phyloP scores from a whole-genome alignment of 2,113 vertebrate species.

The Elanoides forficatus region DNA sequence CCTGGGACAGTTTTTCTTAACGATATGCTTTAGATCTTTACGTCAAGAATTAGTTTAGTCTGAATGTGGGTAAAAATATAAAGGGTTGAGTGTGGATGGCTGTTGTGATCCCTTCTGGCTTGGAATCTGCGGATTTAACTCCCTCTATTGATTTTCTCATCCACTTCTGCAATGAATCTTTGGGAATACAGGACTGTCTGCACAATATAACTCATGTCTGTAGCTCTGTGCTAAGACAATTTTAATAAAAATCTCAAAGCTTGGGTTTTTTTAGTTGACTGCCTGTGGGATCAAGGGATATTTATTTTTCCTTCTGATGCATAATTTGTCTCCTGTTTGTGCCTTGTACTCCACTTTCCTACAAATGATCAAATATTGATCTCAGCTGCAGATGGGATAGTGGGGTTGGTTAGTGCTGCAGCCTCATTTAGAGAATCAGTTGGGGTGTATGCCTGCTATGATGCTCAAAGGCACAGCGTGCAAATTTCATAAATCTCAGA shows the following conservation, averaged over 20 bases:
- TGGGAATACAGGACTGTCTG: neutral
- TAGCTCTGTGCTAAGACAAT: neutral
- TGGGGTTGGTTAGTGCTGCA: neutral
- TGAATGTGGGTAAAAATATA: neutral
- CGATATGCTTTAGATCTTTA: neutral
- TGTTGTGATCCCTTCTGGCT: neutral
- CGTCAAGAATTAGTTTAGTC: neutral
- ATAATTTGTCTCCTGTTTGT: neutral
- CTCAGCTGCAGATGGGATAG: neutral
- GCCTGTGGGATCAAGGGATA: neutral
- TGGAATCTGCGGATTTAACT: neutral
- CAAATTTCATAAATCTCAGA: neutral
- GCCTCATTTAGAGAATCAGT: neutral
- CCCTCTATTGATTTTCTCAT: neutral
- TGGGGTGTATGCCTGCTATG: neutral
- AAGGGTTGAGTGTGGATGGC: neutral
- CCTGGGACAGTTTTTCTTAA: neutral
- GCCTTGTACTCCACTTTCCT: neutral
- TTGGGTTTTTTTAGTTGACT: neutral
- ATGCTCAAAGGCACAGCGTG: neutral
- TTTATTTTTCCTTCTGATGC: neutral
- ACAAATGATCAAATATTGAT: neutral
- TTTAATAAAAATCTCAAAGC: neutral
- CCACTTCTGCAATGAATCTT: neutral
- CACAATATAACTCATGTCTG: neutral